These are phyloP conservation scores for Liparis tanakae DNA, from an alignment of 2,797 vertebrate species.

Conservation along the genomic window DNA sequence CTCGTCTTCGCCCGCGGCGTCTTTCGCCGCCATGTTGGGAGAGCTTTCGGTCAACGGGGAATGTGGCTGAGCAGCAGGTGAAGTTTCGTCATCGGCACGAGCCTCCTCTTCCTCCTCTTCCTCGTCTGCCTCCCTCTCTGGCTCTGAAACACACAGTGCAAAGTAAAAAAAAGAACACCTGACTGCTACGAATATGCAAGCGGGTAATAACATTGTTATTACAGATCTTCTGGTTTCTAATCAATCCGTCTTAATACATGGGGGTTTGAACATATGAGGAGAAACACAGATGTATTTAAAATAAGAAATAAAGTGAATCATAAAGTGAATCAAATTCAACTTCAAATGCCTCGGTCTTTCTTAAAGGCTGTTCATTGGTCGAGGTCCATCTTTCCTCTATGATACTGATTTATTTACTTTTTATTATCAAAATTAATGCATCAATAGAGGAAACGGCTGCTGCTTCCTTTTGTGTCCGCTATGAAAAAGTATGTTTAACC, in stretches of 20 bases:
- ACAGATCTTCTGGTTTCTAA: constrained; percentile 6
- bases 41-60: not conserved
- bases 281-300: constrained; percentile 3
- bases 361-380: not conserved
- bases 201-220: not conserved
- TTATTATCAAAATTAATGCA: not conserved
- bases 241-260: not conserved
- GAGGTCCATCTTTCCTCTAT: not conserved
- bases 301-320: not conserved
- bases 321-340: not conserved
- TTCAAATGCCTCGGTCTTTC: not conserved
- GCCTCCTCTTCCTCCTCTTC: not conserved
- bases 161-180: not conserved
- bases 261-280: not conserved
- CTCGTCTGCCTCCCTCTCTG: not conserved
- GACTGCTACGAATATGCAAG: not conserved
- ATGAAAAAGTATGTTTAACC: not conserved
- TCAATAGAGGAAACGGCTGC: not conserved
- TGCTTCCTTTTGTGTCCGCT: not conserved
- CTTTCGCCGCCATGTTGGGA: not conserved
- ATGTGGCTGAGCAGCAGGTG: not conserved
- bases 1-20: not conserved
- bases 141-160: constrained; percentile 36
- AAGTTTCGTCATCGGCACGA: not conserved
- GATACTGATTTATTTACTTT: not conserved